These are phyloP conservation scores for Lycaon pictus DNA, from an alignment of 2,113 vertebrate species.

Conservation along the genomic window DNA sequence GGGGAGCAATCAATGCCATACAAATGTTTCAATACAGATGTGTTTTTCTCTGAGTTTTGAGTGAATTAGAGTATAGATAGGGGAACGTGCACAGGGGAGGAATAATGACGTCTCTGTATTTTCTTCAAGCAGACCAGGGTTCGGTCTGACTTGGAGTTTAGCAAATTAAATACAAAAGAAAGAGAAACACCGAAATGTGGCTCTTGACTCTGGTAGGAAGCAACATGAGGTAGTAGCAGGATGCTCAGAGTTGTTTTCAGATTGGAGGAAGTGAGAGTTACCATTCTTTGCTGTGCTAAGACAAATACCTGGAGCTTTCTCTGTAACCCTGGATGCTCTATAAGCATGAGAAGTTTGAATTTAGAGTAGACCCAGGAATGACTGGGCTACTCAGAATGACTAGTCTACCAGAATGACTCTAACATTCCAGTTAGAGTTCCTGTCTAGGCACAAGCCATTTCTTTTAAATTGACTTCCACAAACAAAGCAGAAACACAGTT, in stretches of 20 bases:
- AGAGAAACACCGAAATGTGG: not conserved
- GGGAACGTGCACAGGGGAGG: conserved; percentile 51
- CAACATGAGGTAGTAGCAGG: not conserved
- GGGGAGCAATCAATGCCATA: conserved; percentile 83
- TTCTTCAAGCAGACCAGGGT: conserved; percentile 16
- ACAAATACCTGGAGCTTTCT: not conserved
- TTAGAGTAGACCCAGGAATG: not conserved
- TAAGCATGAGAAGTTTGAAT: not conserved
- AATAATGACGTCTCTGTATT: conserved; percentile 46
- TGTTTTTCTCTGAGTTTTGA: conserved; percentile 76
- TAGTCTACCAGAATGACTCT: too few relatives aligned
- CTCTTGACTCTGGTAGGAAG: not conserved
- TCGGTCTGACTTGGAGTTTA: conserved; percentile 26
- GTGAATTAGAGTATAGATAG: conserved; percentile 70
- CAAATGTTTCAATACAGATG: conserved; percentile 77
- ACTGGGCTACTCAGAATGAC: too few relatives aligned
- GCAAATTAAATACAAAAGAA: conserved; percentile 53
- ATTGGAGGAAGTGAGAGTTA: not conserved
- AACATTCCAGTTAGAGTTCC: not conserved
- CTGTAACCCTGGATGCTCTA: too few relatives aligned
- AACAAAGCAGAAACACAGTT: not conserved
- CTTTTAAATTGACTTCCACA: not conserved
- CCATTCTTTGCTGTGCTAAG: not conserved
- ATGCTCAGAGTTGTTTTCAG: not conserved
- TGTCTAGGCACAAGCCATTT: not conserved